Base-by-base conservation (phyloP, 1,140 invertebrate genomes). In the Hyles euphorbiae region DNA sequence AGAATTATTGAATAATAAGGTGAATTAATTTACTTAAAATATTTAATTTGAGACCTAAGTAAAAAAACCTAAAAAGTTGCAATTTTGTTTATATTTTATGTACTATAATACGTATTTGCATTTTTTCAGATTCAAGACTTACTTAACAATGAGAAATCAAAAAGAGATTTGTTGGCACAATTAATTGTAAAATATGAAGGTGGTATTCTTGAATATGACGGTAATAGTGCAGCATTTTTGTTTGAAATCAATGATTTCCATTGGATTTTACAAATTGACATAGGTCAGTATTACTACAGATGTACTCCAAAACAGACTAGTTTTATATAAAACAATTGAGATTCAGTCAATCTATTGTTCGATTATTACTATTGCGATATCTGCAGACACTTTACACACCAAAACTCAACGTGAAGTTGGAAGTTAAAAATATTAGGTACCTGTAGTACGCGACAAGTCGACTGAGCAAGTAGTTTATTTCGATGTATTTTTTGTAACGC, bases 1-100 rank as follows among this genome's bases (percentile, higher is more conserved):
- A 58, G 85, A 89, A 54, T 68, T 87, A 3, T 76, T 92, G 44
- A 85, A 87, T 59, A 88, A 88, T 58, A 91, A 89, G 81, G 90
- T 91, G 89, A 22, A 22, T 22, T 22, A 22, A 22, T 22, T 22
- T 22, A 22, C 22, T 22, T 22, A 22, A 22, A 22, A 22, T 22
- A 22, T 22, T 22, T 22, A 22, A 22, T 22, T 22, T 22, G 22
- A 22, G 22, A 22, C 22, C 2, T 22, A 22, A 22, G 22, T 22
- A 22, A 22, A 22, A 22, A 22, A 22, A 22, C 0, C 22, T 22
- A 22, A 22, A 22, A 22, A 1, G 22, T 22, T 22, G 22, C 22
- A 22, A 22, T 22, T 22, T 22, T 22, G 22, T 22, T 45, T 45
- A 45, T n/a, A 43, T 10, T 44, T 54, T 43, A 5, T 9, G 34